A percentile compares a stretch with the other conserved stretches of the same genome.
These are phyloP conservation scores for Halictus quadricinctus DNA, from an alignment of 2,888 invertebrate species.

Conservation along the genomic window DNA sequence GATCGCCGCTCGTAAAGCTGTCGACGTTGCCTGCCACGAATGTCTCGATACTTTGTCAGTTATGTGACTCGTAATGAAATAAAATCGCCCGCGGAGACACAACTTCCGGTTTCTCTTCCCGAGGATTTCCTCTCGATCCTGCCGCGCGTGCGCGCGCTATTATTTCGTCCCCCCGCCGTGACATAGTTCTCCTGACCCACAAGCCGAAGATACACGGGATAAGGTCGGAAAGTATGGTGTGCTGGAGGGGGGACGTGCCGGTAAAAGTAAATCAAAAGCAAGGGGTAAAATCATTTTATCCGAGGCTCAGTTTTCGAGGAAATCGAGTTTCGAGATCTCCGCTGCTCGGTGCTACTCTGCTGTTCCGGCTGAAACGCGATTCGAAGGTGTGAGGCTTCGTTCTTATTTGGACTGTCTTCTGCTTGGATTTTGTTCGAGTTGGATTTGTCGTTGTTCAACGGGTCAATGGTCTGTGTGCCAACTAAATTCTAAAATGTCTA, in stretches of 20 bases:
- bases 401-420: background rate
- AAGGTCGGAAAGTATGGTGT: background rate
- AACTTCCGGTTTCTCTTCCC: background rate
- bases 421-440: background rate
- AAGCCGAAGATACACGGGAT: background rate
- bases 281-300: background rate
- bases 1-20: conserved; percentile 30
- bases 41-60: conserved; percentile 4
- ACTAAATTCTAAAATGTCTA: background rate
- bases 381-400: background rate
- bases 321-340: background rate
- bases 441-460: background rate
- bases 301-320: background rate
- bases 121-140: background rate
- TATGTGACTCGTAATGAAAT: conserved; percentile 42
- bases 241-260: background rate
- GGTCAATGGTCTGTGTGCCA: fast-evolving
- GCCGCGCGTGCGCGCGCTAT: too few species aligned
- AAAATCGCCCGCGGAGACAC: conserved; percentile 10
- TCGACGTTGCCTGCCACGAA: background rate
- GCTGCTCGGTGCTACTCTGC: background rate
- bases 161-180: background rate
- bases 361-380: background rate
- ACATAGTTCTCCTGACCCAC: background rate
- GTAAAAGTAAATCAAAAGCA: conserved; percentile 18